A percentile compares a stretch with the other conserved stretches of the same genome.
Evolutionary conservation across 1,140 invertebrate species (phyloP).

Genomic region (Druon quercuslanigerum): DNA sequence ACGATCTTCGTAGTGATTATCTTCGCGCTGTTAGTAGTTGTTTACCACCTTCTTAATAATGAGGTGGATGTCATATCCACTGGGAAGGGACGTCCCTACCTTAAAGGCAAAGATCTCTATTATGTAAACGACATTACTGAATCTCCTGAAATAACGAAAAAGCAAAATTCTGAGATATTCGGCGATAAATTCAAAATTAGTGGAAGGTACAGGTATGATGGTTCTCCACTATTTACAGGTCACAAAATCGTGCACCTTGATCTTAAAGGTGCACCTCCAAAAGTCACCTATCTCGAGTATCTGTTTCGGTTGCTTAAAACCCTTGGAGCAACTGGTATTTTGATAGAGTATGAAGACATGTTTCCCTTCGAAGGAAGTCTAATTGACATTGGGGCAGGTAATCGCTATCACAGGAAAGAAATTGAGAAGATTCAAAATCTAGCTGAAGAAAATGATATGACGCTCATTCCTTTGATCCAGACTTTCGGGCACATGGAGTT

Average conservation of each 20-base stretch:
- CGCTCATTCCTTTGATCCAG: slow-evolving; percentile 94
- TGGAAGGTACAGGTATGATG: slow-evolving; percentile 38
- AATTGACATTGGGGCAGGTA: slow-evolving; percentile 80
- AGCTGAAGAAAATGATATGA: slow-evolving; percentile 82
- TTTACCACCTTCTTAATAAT: slow-evolving; percentile 67
- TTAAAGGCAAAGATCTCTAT: slow-evolving; percentile 55
- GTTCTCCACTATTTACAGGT: slow-evolving; percentile 60
- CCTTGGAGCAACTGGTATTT: slow-evolving; percentile 89
- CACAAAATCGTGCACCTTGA: slow-evolving; percentile 87
- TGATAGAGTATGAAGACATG: slow-evolving; percentile 99
- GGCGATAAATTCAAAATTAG: slow-evolving; percentile 37
- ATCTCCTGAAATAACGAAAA: slow-evolving; percentile 40
- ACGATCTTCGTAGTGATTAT: slow-evolving; percentile 62
- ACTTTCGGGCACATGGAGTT: slow-evolving; percentile 97
- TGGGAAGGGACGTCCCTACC: slow-evolving; percentile 42
- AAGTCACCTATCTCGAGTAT: slow-evolving; percentile 82
- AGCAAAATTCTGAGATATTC: slow-evolving; percentile 34
- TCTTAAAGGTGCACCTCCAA: slow-evolving; percentile 92
- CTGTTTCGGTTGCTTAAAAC: slow-evolving; percentile 85
- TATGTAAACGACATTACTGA: slow-evolving; percentile 52
- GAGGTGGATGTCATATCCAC: slow-evolving; percentile 59
- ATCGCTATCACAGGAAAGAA: slow-evolving; percentile 86
- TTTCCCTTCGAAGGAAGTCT: slow-evolving; percentile 91
- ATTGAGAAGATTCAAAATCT: slow-evolving; percentile 80
- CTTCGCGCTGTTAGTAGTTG: slow-evolving; percentile 60